Percentiles rank a stretch among this genome's conserved stretches.
phyloP scores from a whole-genome alignment of 2,888 invertebrate genomes.

The Scrobipalpa costella region DNA sequence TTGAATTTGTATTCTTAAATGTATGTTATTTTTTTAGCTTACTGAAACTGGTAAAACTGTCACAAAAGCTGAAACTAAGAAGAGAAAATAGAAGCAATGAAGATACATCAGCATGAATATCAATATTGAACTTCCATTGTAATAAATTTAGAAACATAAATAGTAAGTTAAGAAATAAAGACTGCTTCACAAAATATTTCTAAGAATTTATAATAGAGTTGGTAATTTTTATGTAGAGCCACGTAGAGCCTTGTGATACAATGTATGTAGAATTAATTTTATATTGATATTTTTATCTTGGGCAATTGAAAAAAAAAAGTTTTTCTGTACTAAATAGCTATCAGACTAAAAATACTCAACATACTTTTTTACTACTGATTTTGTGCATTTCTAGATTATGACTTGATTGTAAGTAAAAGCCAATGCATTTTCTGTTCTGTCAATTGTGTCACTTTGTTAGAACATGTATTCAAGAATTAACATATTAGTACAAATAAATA shows the following conservation, averaged over 20 bases:
- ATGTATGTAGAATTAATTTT: neutral
- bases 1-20: neutral
- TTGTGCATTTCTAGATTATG: too few species aligned
- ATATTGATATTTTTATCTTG: too few species aligned
- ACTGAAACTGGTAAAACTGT: slow-evolving; percentile 69
- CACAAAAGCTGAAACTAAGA: slow-evolving; percentile 68
- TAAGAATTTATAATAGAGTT: neutral
- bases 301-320: too few species aligned
- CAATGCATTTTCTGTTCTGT: neutral
- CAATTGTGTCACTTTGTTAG: neutral
- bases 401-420: too few species aligned
- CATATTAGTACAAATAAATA: neutral
- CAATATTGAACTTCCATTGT: too few species aligned
- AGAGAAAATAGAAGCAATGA: slow-evolving; percentile 54
- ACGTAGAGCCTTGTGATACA: too few species aligned
- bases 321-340: too few species aligned
- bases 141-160: too few species aligned
- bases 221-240: too few species aligned
- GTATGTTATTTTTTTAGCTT: slow-evolving; percentile 60
- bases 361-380: too few species aligned
- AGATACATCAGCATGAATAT: slow-evolving; percentile 18
- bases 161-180: neutral
- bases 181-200: slow-evolving; percentile 3
- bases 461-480: neutral
- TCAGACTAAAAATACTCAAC: too few species aligned